Percentiles rank a stretch among this genome's conserved stretches.
Evolutionary conservation across 2,888 invertebrate species (phyloP).

Genomic region (Chalcis sispes): DNA sequence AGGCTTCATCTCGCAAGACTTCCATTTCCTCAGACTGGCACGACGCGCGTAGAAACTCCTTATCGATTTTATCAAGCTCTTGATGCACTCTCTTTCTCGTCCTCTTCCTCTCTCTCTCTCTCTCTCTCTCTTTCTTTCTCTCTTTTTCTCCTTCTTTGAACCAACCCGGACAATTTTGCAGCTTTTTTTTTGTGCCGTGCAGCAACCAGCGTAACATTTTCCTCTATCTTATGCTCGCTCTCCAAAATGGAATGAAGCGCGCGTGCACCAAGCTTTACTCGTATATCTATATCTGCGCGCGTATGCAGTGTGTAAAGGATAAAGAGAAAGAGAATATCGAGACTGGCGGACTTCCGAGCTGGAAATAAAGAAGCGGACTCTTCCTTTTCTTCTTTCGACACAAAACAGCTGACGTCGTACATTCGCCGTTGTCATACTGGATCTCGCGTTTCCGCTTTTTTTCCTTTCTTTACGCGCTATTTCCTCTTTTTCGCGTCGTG

Average conservation of each 20-base stretch:
- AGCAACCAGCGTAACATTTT: constrained; percentile 12
- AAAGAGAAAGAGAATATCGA: constrained; percentile 61
- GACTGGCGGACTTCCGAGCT: constrained; percentile 62
- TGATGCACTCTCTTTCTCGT: constrained; percentile 31
- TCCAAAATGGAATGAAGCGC: constrained; percentile 3
- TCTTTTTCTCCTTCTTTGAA: too few species aligned
- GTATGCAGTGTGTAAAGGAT: constrained; percentile 46
- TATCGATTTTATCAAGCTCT: constrained; percentile 53
- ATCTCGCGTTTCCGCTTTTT: constrained; percentile 54
- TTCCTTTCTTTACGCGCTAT: constrained; percentile 54
- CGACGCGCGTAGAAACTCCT: constrained; percentile 26
- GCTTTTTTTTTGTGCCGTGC: constrained; percentile 16
- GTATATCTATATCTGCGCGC: neutral
- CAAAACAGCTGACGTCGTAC: constrained; percentile 74
- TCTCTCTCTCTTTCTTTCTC: constrained; percentile 21
- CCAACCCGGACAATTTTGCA: constrained; percentile 24
- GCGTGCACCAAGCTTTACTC: neutral
- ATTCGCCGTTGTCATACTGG: constrained; percentile 62
- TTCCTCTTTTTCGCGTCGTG: constrained; percentile 35
- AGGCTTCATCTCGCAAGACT: constrained; percentile 47
- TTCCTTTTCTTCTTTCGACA: constrained; percentile 61
- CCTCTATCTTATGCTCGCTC: neutral
- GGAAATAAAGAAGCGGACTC: constrained; percentile 68
- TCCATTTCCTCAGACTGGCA: constrained; percentile 44
- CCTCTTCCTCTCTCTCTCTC: constrained; percentile 30